Conservation (phyloP, 2,888 invertebrate species). For the Tethea ocularis region DNA sequence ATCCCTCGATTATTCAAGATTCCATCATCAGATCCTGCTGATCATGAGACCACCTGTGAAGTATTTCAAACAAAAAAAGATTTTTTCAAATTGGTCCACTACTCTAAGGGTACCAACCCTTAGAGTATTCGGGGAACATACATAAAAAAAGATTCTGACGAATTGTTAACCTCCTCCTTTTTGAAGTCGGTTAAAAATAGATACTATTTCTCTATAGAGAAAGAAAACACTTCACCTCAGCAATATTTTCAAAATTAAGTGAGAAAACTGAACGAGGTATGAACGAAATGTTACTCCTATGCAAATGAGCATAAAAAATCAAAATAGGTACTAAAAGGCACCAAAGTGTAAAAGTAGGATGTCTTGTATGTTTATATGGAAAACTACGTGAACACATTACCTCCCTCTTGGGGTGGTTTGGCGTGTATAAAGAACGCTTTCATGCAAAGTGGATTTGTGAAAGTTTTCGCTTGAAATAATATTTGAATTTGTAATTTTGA, state of each 20-base stretch:
- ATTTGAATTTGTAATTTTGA: conserved; percentile 75
- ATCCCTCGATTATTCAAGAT: too few relatives aligned
- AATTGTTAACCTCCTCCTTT: too few relatives aligned
- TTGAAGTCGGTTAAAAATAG: too few relatives aligned
- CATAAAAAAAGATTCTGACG: too few relatives aligned
- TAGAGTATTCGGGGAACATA: too few relatives aligned
- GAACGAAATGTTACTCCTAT: neutral
- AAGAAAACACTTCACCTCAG: neutral
- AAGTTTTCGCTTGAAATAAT: conserved; percentile 74
- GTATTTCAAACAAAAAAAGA: too few relatives aligned
- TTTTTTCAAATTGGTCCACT: too few relatives aligned
- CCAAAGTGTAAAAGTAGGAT: conserved; percentile 14
- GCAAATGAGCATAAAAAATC: conserved; percentile 2
- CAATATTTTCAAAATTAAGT: neutral
- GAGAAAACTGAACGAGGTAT: neutral
- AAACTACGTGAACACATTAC: conserved; percentile 40
- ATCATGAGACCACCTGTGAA: too few relatives aligned
- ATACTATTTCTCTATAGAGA: neutral
- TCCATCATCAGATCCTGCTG: too few relatives aligned
- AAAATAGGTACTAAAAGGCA: neutral
- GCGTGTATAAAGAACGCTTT: conserved; percentile 68
- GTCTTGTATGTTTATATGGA: conserved; percentile 43
- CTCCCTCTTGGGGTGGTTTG: conserved; percentile 44
- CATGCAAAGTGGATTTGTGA: conserved; percentile 74
- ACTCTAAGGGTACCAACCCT: too few relatives aligned